Base-by-base conservation (phyloP, 2,888 invertebrate species). In the Ophioninae sp. region DNA sequence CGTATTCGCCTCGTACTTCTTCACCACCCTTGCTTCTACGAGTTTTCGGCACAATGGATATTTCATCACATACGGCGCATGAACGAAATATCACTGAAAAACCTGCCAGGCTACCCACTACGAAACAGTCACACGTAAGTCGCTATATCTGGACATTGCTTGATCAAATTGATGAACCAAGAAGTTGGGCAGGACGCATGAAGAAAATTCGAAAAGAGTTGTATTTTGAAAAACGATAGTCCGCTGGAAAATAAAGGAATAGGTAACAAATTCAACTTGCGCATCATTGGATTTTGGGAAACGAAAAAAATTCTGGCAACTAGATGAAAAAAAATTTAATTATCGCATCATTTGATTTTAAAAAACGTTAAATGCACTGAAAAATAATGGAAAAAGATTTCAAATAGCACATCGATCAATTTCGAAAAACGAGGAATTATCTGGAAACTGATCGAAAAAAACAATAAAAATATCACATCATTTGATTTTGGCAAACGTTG, bases 1-100 rank as follows among this genome's bases (percentile, higher is more conserved):
- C 74, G 76, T 65, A 91, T 91, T 91, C 91, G 90, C 90, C 88
- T 90, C 89, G 89, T 79, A 84, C 90, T 91, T 91, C 90, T 91
- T 91, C 89, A 67, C 65, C 71, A 89, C 90, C 90, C 91, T 91
- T 91, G 91, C 90, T 90, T 91, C 90, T 89, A 87, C 89, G 86
- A 87, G 89, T 81, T 79, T 89, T 86, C 87, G 87, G 87, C 89
- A 84, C 88, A 86, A 79, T 63, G 67, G 80, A 65, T 81, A 68
- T 72, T 72, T 72, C 64, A 61, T 37, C 39, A 58, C 65, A 13
- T 58, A 68, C 59, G 59, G 20, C 63, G 30, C 71, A 58, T 65
- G 51, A 17, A 61, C 58, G 41, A 41, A 23, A 63, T 76, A 10
- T 51, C 20, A 13, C n/a, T 37, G 22, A 41, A 80, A 83, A 74